Base-by-base conservation (phyloP, 2,888 invertebrate species). In the Parelbella ahira region DNA sequence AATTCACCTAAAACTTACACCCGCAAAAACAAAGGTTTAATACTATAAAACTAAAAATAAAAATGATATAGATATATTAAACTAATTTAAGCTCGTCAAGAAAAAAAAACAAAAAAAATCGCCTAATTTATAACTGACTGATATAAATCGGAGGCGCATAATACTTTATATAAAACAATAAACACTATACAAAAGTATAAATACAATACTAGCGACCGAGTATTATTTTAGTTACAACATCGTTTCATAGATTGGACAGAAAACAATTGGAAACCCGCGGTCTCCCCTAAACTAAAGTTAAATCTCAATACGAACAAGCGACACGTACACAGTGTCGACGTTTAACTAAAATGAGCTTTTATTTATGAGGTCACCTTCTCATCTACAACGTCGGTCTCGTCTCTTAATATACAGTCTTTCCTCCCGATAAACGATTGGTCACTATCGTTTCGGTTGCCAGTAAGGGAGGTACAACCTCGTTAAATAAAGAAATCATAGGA, bases 321-420 rank as follows among this genome's bases (percentile, higher is more conserved):
- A 18, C 5, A 7, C 8, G 39, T n/a, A n/a, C n/a, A n/a, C n/a
- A n/a, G n/a, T n/a, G n/a, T n/a, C n/a, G n/a, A n/a, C n/a, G n/a
- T n/a, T n/a, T n/a, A n/a, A n/a, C 25, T 39, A 39, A 25, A 32
- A 8, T n/a, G 19, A 19, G 24, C 9, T 39, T 32, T 19, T 23
- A 24, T 13, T 25, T 24, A 19, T 9, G 12, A n/a, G 19, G 24
- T 32, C n/a, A n/a, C n/a, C 21, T 15, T 30, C 25, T 20, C 33
- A 41, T 41, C 20, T 27, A 33, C 25, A 39, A 33, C 13, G 20
- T 41, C 21, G 19, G 27, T 19, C 19, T 12, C 24, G 9, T 19
- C 20, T 30, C 23, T n/a, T 39, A 25, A 41, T 27, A 32, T 41
- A 41, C 32, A 41, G 39, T 41, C 39, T 41, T 41, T 33, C 25